Base-by-base conservation (phyloP, 2,797 vertebrate genomes). In the Hybognathus amarus region DNA sequence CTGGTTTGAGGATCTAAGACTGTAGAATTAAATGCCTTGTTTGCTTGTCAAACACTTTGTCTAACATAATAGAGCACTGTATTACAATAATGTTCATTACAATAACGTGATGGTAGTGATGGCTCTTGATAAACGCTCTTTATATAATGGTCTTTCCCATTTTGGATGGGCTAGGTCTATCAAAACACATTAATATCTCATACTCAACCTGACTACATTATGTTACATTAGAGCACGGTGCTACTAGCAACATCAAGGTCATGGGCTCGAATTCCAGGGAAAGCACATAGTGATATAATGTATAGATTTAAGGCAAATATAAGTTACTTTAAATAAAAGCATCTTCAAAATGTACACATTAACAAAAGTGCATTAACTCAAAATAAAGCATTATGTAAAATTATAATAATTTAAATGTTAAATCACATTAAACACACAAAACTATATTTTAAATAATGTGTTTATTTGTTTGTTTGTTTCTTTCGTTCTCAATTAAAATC, bases 111-210 rank as follows among this genome's bases (percentile, higher is more conserved):
- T 36, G 45, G 52, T 27, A 17, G 20, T 33, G 67, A 77, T 73
- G 50, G 42, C 47, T 71, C n/a, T 33, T 87, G 63, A 54, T 52
- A 56, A 78, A 64, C 50, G 76, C 42, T 40, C 42, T 81, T 77
- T 70, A 30, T 56, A 30, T 69, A 81, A 85, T 45, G n/a, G 27
- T 70, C 27, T 77, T 54, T 38, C 33, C 47, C 36, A 56, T 68
- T 56, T 82, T 64, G 66, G 50, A 45, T 54, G 13, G 78, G 30
- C 27, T 77, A 81, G 47, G 69, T 77, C 36, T 81, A 77, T 9
- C 36, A 80, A 59, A 80, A 67, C 42, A 50, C 69, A 75, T 68
- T 52, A 45, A 56, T 27, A 75, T 77, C 11, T 79, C 63, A 52
- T 45, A 40, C 47, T 38, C 64, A 52, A 68, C 64, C 22, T 17